Evolutionary conservation across 2,888 invertebrate species (phyloP).

Genomic region (Agapetus fuscipes): DNA sequence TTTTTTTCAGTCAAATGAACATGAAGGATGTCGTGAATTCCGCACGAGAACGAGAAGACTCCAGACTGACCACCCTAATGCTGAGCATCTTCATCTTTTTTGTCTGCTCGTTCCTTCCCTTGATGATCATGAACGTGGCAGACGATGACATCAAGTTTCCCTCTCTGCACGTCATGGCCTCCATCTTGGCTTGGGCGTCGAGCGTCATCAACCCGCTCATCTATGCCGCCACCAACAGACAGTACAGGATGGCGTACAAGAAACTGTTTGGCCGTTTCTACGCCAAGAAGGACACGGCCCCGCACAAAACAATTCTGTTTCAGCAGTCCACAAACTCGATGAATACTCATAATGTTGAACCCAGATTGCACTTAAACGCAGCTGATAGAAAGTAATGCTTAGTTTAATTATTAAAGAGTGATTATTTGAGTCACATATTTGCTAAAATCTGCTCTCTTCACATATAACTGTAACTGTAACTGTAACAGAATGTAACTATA

Average conservation of each 20-base stretch:
- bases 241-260: constrained; percentile 58
- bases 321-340: not conserved
- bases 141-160: constrained; percentile 69
- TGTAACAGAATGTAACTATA: too few species aligned
- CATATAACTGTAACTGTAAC: too few species aligned
- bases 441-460: too few species aligned
- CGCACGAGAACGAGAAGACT: constrained; percentile 55
- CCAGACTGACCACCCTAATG: constrained; percentile 77
- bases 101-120: constrained; percentile 74
- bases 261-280: constrained; percentile 40
- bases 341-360: too few species aligned
- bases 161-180: constrained; percentile 71
- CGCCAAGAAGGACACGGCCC: not conserved
- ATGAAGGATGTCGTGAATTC: constrained; percentile 11
- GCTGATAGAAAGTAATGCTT: too few species aligned
- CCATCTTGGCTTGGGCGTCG: constrained; percentile 82
- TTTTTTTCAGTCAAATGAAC: constrained; percentile 34
- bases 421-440: too few species aligned
- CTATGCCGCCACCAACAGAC: constrained; percentile 81
- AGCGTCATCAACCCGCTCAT: constrained; percentile 85
- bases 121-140: constrained; percentile 81
- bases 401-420: too few species aligned
- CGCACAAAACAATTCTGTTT: not conserved
- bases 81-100: constrained; percentile 80
- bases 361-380: too few species aligned